Percentiles rank a stretch among this genome's conserved stretches.
Conservation (phyloP, 2,888 invertebrate genomes). For the Cantharis rufa region DNA sequence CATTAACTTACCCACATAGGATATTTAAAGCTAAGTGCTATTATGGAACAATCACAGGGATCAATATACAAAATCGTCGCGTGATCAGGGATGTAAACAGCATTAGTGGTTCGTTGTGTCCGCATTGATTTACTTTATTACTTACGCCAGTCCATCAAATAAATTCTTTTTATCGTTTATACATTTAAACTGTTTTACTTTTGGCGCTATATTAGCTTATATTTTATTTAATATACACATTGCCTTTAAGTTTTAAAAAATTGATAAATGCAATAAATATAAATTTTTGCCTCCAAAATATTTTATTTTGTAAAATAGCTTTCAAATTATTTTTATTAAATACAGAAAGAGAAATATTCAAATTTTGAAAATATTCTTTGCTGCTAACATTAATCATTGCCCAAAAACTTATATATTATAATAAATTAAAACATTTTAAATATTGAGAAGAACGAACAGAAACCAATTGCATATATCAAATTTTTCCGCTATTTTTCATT, state of each 20-base stretch:
- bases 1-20: constrained; percentile 14
- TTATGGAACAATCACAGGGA: constrained; percentile 42
- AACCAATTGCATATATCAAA: no score
- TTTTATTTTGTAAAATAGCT: no score
- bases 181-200: neutral
- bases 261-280: no score
- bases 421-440: no score
- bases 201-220: neutral
- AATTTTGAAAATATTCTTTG: no score
- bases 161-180: constrained; percentile 24
- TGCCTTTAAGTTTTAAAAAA: neutral
- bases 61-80: constrained; percentile 43
- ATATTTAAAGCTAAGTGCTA: constrained; percentile 30
- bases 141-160: constrained; percentile 31
- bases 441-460: no score
- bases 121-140: constrained; percentile 40
- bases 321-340: no score
- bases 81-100: constrained; percentile 45
- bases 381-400: no score
- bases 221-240: neutral
- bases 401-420: no score
- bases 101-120: constrained; percentile 38
- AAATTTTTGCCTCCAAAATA: no score
- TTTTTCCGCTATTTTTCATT: no score
- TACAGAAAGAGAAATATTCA: no score